Evolutionary conservation across 2,113 vertebrate species (phyloP).

Genomic region (Hydrochoerus hydrochaeris): DNA sequence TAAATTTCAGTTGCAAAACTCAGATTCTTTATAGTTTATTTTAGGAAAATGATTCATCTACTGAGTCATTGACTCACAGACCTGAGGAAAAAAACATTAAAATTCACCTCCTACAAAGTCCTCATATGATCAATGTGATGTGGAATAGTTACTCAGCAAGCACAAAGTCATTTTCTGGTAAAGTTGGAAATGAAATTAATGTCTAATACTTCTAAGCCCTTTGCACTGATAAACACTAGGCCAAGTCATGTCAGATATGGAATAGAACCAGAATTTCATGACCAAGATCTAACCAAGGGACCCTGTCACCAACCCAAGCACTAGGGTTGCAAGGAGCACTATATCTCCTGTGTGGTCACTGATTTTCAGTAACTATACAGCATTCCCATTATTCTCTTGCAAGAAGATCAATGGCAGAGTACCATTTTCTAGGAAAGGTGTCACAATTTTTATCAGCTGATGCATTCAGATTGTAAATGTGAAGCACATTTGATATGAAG

Average conservation of each 20-base stretch:
- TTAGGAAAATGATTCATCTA: conserved; percentile 63
- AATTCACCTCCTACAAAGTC: conserved; percentile 36
- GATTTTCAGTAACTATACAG: not conserved
- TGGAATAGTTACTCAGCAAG: not conserved
- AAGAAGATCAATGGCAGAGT: not conserved
- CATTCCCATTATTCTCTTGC: not conserved
- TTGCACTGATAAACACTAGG: not conserved
- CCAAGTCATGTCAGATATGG: not conserved
- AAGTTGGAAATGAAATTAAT: not conserved
- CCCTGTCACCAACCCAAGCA: not conserved
- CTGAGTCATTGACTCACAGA: conserved; percentile 45
- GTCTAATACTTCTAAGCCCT: not conserved
- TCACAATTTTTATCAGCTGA: not conserved
- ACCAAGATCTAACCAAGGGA: not conserved
- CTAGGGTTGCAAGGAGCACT: not conserved
- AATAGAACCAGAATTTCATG: not conserved
- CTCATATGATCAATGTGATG: not conserved
- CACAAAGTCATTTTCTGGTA: conserved; percentile 43
- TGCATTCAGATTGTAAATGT: not conserved
- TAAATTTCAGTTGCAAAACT: conserved; percentile 63
- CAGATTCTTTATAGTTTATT: conserved; percentile 43
- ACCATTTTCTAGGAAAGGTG: not conserved
- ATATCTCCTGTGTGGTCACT: not conserved
- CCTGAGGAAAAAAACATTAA: conserved; percentile 42
- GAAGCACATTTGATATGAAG: not conserved